phyloP scores from a whole-genome alignment of 2,113 vertebrate genomes.

The Rattus norvegicus region DNA sequence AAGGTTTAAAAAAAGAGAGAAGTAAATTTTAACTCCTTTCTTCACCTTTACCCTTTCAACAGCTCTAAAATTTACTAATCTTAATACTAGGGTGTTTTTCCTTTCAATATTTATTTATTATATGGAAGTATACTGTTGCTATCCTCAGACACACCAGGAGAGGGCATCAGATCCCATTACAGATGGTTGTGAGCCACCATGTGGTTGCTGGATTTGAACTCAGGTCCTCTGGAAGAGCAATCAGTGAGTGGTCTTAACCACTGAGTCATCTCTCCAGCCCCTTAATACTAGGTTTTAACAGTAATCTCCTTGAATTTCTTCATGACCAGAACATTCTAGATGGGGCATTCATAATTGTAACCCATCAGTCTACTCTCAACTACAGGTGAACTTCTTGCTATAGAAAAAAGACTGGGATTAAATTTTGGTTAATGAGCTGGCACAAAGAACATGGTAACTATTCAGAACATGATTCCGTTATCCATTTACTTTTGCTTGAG shows the following conservation, averaged over 20 bases:
- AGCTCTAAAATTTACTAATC: not conserved
- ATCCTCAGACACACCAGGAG: too few species aligned
- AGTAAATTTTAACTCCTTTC: not conserved
- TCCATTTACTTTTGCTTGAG: not conserved
- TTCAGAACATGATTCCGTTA: not conserved
- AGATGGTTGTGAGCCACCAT: too few species aligned
- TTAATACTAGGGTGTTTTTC: not conserved
- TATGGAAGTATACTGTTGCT: too few species aligned
- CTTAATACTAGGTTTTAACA: slow-evolving; percentile 13
- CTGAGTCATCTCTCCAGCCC: too few species aligned
- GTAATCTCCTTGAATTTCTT: not conserved
- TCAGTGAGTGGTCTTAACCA: too few species aligned
- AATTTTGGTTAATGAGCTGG: not conserved
- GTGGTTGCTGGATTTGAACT: too few species aligned
- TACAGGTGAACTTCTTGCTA: not conserved
- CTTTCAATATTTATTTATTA: too few species aligned
- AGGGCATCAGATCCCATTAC: too few species aligned
- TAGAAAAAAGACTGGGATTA: not conserved
- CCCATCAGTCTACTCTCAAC: not conserved
- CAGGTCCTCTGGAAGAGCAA: too few species aligned
- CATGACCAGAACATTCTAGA: not conserved
- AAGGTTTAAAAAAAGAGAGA: not conserved
- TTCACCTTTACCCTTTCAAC: not conserved
- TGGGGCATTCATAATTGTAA: not conserved
- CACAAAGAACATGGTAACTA: not conserved